A percentile compares a stretch with the other conserved stretches of the same genome.
phyloP scores from a whole-genome alignment of 2,797 vertebrate genomes.

The Acomys russatus region DNA sequence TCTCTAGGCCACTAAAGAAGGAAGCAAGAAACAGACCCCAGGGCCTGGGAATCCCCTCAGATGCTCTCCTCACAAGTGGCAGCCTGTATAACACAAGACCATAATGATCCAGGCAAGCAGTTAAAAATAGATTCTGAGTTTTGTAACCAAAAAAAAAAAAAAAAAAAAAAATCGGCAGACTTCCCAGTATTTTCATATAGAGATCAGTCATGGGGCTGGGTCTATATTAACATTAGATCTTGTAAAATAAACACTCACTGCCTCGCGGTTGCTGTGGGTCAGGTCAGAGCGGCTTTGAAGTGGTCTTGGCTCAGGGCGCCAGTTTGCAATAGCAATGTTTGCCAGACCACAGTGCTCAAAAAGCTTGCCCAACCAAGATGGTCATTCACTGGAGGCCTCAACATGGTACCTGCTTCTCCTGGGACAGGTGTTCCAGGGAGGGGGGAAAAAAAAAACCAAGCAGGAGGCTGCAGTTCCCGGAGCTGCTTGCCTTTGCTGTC shows the following conservation, averaged over 20 bases:
- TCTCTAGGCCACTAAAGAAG: neutral
- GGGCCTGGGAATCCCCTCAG: neutral
- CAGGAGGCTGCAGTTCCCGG: neutral
- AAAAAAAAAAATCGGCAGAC: neutral
- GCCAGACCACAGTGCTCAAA: neutral
- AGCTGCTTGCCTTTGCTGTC: rapidly evolving
- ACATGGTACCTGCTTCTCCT: neutral
- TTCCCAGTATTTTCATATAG: neutral
- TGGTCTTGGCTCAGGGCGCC: neutral
- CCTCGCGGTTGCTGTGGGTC: neutral
- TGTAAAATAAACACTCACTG: neutral
- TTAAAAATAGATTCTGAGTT: constrained; percentile 35
- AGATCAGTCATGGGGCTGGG: neutral
- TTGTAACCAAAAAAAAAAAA: neutral
- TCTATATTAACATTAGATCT: neutral
- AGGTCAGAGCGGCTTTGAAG: neutral
- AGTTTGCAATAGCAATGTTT: neutral
- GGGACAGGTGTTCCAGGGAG: neutral
- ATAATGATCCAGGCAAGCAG: neutral
- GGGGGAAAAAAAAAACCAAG: neutral
- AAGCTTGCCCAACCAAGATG: rapidly evolving
- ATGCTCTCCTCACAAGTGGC: neutral
- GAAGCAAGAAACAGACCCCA: neutral
- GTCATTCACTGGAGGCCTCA: neutral
- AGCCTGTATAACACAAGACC: neutral